Evolutionary conservation across 2,888 invertebrate species (phyloP), one percentile per base, ranked within the genome.

Genomic region (Phyto melanocephala): DNA sequence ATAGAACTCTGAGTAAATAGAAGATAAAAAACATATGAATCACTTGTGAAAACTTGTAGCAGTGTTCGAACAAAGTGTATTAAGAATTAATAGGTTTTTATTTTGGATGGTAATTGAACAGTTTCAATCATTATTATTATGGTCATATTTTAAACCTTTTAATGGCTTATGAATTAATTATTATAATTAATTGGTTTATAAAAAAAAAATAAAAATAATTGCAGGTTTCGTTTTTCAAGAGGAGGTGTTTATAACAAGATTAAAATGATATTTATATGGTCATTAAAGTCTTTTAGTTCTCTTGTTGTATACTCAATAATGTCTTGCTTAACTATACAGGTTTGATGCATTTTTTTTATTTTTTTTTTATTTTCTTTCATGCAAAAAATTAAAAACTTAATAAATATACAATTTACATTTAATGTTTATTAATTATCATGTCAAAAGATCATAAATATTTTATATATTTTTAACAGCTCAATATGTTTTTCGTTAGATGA

Each of bases 71-170:
- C 47, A 60, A n/a, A 35, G 24, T 71, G 71, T 2, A 17, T 17
- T 47, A 47, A 71, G 15, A 52, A 6, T 13, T n/a, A 22, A 50
- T 24, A 20, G 24, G 11, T 58, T 58, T 35, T 15, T 0, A 6
- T 58, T 47, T 35, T 20, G 7, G 22, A 22, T 33, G 35, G 0
- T 50, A 47, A 60, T 47, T 72, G 45, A 60, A 58, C 35, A 47
- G 47, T 58, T 70, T 70, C 56, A 56, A 45, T 47, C 47, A 58
- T 71, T 35, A n/a, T n/a, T 71, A 58, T 58, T 47, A 71, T 71
- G 71, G 58, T 58, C 47, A 58, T 58, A 24, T 45, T 56, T 70
- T 56, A 33, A 1, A 4, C 1, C 6, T 67, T 24, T 17, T 40
- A 68, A 71, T 60, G 58, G 37, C 35, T 71, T 47, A 58, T 11